phyloP scores from a whole-genome alignment of 2,113 vertebrate genomes.

The Limanda limanda region DNA sequence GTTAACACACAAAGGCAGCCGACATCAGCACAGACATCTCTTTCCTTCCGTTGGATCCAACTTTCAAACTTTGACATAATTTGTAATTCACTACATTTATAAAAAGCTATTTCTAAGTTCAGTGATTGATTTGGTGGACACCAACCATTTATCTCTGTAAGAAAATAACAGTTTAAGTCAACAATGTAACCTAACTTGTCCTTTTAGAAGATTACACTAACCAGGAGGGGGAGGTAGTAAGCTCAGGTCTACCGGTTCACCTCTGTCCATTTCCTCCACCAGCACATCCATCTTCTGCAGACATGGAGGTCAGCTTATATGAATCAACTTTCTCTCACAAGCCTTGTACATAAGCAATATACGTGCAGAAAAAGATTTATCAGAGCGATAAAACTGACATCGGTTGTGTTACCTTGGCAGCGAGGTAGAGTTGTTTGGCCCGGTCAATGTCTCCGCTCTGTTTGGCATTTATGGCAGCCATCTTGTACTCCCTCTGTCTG shows the following conservation, averaged over 20 bases:
- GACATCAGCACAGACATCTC: not conserved
- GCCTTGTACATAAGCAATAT: not conserved
- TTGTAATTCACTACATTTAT: too few relatives aligned
- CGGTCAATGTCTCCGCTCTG: slow-evolving; percentile 82
- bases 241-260: slow-evolving; percentile 80
- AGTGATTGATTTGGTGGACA: too few relatives aligned
- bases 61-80: too few relatives aligned
- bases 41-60: too few relatives aligned
- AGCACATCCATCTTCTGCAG: slow-evolving; percentile 85
- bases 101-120: too few relatives aligned
- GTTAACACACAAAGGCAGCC: not conserved
- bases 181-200: not conserved
- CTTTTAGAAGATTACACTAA: slow-evolving; percentile 62
- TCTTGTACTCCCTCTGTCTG: slow-evolving; percentile 88
- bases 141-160: too few relatives aligned
- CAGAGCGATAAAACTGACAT: not conserved
- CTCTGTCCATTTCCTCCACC: slow-evolving; percentile 82
- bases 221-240: slow-evolving; percentile 87
- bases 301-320: slow-evolving; percentile 5
- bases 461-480: slow-evolving; percentile 88
- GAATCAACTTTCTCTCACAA: not conserved
- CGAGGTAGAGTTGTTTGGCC: slow-evolving; percentile 83
- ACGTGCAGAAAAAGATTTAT: not conserved
- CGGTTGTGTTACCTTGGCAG: slow-evolving; percentile 84
- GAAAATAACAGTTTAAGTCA: not conserved